These are phyloP conservation scores for Tympanoctomys barrerae DNA, from an alignment of 2,797 vertebrate species.

Conservation along the genomic window DNA sequence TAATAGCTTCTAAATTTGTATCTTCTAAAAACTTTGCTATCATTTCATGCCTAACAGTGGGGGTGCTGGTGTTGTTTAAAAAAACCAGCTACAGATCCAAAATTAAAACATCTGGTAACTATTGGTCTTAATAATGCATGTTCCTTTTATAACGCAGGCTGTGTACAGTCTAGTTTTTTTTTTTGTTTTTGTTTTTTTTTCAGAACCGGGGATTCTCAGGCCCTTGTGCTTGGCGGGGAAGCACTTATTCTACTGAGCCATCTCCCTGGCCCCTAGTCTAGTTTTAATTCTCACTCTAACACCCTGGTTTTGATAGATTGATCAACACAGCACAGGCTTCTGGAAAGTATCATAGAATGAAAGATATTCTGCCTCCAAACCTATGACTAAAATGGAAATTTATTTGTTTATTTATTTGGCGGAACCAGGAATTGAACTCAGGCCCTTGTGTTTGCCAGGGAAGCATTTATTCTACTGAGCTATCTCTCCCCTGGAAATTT, in stretches of 20 bases:
- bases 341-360: background rate
- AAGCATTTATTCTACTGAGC: no score
- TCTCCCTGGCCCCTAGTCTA: no score
- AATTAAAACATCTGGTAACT: background rate
- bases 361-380: background rate
- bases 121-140: background rate
- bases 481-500: background rate
- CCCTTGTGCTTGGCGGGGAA: no score
- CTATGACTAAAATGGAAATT: background rate
- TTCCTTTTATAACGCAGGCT: background rate
- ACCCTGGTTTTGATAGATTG: background rate
- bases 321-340: background rate
- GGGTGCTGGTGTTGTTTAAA: background rate
- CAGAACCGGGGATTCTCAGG: no score
- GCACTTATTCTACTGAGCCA: no score
- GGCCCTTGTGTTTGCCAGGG: no score
- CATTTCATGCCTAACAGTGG: background rate
- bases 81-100: background rate
- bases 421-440: no score
- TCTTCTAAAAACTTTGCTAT: slow-evolving; percentile 11
- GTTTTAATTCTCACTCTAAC: background rate
- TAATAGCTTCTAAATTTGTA: slow-evolving; percentile 35
- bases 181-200: no score
- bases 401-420: background rate
- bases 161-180: background rate